Percentiles rank a stretch among this genome's conserved stretches.
These are phyloP conservation scores for Uloborus diversus DNA, from an alignment of 1,140 invertebrate species.

Conservation along the genomic window DNA sequence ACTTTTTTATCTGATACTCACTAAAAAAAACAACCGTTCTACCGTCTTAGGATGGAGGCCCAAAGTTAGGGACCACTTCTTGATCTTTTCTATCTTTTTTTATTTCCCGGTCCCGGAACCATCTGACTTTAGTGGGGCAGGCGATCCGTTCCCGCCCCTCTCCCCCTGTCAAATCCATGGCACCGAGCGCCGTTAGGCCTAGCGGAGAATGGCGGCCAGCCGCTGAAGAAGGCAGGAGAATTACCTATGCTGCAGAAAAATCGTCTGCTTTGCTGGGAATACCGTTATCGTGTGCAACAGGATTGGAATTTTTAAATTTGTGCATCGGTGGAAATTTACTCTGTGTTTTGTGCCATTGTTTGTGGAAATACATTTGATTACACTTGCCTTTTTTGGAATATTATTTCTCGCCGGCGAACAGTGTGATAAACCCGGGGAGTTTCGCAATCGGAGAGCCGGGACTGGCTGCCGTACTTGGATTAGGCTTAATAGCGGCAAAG, in stretches of 20 bases:
- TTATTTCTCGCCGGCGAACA: neutral
- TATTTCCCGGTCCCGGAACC: neutral
- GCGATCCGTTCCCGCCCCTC: neutral
- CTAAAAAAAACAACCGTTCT: neutral
- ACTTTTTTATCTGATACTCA: neutral
- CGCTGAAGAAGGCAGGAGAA: neutral
- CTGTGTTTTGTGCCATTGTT: neutral
- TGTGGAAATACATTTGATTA: neutral
- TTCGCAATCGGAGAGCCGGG: neutral
- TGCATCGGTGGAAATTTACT: neutral
- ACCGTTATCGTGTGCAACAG: neutral
- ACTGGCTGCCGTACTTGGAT: neutral
- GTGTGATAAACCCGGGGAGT: neutral
- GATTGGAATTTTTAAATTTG: neutral
- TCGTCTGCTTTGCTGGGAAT: neutral
- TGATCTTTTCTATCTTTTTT: neutral
- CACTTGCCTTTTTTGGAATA: neutral
- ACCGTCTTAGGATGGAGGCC: neutral
- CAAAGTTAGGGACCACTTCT: constrained; percentile 6
- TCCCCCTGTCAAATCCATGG: no score
- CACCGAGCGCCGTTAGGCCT: constrained; percentile 8
- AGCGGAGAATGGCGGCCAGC: neutral
- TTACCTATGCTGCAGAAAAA: neutral
- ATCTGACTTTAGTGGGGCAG: neutral
- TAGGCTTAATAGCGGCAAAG: neutral